Evolutionary conservation across 2,113 vertebrate species (phyloP), one percentile per base, ranked within the genome.

Genomic region (Neodontobutis hainanensis): DNA sequence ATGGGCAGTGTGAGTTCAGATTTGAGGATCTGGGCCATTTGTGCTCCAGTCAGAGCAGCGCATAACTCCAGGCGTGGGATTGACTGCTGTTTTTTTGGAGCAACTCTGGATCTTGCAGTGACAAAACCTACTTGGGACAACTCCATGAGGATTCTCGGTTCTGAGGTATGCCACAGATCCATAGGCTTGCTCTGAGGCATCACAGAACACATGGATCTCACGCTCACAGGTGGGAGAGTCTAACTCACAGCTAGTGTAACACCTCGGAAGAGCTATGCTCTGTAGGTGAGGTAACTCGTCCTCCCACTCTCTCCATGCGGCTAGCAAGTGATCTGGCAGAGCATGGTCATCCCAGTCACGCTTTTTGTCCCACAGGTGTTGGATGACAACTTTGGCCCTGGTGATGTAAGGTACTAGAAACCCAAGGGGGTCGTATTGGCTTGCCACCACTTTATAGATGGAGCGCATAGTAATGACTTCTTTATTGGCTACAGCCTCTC

Each of bases 51-150:
- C 11, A 78, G 27, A 0, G 64, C 57, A n/a, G 64, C 64, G 53
- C 60, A 69, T 0, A 78, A 15, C 53, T 84, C 68, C 0, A 81
- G 15, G 1, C 68, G 34, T 2, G 57, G 40, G 2, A 69, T 45
- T 0, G 19, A 32, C 10, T 51, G 56, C 9, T 69, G 47, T 2
- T 16, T 12, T 9, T 61, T 61, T 2, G 40, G 48, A 1, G 57
- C 27, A 0, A 67, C 51, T 48, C 52, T 32, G 9, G 51, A 66
- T 8, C 27, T 27, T 2, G 63, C 8, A 11, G 43, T 9, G 8
- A 36, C 40, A n/a, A 56, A 66, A 11, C 38, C 35, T 10, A 52
- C 15, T 5, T 52, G 16, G n/a, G 6, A 52, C 34, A 6, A 35
- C 3, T 11, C 50, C 50, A 11, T 34, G 2, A 0, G 10, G 11